Evolutionary conservation across 2,888 invertebrate species (phyloP), one percentile per base, ranked within the genome.

Genomic region (Amphipoea lucens): DNA sequence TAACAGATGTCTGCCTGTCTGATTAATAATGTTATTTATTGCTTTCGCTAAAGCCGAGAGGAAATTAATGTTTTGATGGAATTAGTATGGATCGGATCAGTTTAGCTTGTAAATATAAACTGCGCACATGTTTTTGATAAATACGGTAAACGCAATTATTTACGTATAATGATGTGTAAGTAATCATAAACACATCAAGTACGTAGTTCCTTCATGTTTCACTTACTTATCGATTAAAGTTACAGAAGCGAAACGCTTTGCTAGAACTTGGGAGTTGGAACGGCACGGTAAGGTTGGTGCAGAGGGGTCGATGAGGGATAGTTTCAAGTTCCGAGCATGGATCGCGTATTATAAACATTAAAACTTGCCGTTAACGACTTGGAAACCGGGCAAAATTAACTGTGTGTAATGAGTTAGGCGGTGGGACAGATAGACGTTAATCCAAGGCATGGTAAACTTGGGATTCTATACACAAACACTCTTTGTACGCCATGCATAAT

Each of bases 321-420:
- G 80, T 82, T 82, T 68, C 62, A 79, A 84, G 88, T 89, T 88
- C 68, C 54, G 48, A 78, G 67, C 48, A 51, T 82, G 42, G 81
- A 82, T 84, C 74, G 71, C 80, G 84, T 81, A 88, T 88, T 81
- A 88, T 88, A 89, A 90, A 88, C 89, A 91, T 90, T 87, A 88
- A 92, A 92, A 92, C 90, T 92, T 91, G 81, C 78, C 78, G 89
- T 88, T 89, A 91, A 90, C 88, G 88, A 91, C 87, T 88, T 90
- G 86, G 82, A 88, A 90, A 84, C 83, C 84, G 81, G 91, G 91
- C 86, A 92, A 93, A 91, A 94, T 94, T 93, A 91, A 94, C 89
- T 86, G 90, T 90, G 91, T 84, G 92, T 93, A 93, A 94, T 94
- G 90, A 93, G 91, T 87, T 80, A 87, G 89, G 88, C 86, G 68